Conservation (phyloP, 2,888 invertebrate species). For the Rotaria sp. region DNA sequence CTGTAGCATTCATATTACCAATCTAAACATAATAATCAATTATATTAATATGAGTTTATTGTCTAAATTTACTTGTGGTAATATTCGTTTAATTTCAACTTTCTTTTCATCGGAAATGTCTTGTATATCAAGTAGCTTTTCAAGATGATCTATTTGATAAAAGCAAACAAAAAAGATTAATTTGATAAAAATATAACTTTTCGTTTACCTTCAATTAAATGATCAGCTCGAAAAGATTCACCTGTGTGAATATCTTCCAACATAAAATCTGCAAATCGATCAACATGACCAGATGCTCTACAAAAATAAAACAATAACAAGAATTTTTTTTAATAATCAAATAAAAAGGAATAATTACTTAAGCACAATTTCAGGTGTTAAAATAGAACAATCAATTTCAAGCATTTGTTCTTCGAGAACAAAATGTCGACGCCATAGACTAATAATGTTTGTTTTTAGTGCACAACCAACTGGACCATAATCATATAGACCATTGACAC, state of each 20-base stretch:
- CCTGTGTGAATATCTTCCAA: constrained; percentile 32
- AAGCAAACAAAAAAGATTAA: not conserved
- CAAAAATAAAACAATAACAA: too few species aligned
- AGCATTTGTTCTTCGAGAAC: constrained; percentile 34
- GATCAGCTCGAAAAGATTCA: constrained; percentile 38
- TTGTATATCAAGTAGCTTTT: not conserved
- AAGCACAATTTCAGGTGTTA: constrained; percentile 36
- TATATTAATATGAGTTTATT: not conserved
- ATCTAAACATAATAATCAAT: constrained; percentile 52
- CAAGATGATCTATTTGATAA: not conserved
- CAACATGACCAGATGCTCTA: constrained; percentile 39
- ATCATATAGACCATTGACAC: constrained; percentile 39
- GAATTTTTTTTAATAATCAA: not conserved
- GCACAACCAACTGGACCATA: constrained; percentile 39
- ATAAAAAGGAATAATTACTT: not conserved
- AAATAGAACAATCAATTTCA: constrained; percentile 39
- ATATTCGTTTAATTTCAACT: not conserved
- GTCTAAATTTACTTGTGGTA: not conserved
- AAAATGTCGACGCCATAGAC: constrained; percentile 36
- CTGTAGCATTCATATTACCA: constrained; percentile 81
- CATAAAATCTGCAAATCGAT: constrained; percentile 39
- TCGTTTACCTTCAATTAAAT: constrained; percentile 29
- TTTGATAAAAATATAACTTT: not conserved
- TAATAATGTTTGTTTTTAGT: constrained; percentile 31
- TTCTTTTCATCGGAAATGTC: not conserved